Evolutionary conservation across 2,888 invertebrate genomes (phyloP).

Genomic region (Laspeyria flexula): DNA sequence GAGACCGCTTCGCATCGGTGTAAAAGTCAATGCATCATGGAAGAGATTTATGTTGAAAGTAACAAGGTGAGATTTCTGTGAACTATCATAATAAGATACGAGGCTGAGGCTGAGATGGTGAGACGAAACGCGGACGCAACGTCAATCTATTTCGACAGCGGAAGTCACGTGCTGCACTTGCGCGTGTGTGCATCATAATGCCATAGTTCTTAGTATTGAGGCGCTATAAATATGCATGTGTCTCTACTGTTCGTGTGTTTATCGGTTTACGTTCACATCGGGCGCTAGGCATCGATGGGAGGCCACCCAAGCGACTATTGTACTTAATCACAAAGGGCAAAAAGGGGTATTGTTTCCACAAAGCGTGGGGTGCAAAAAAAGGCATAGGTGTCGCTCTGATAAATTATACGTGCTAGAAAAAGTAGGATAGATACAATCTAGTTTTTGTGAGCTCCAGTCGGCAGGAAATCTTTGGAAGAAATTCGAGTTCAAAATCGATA

Average conservation of each 20-base stretch:
- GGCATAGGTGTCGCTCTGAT: constrained; percentile 64
- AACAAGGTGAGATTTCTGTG: constrained; percentile 27
- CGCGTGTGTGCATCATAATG: constrained; percentile 69
- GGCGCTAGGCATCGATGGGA: constrained; percentile 40
- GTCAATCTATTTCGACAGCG: constrained; percentile 73
- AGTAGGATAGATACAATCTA: constrained; percentile 1
- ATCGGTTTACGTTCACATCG: constrained; percentile 48
- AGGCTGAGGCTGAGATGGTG: constrained; percentile 3
- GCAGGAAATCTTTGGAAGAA: constrained; percentile 8
- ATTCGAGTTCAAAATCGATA: constrained; percentile 24
- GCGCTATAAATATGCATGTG: constrained; percentile 70
- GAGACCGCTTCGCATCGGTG: not conserved
- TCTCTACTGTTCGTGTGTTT: constrained; percentile 44
- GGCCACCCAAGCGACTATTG: constrained; percentile 73
- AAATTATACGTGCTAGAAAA: constrained; percentile 44
- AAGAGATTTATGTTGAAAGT: not conserved
- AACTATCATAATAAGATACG: constrained; percentile 21
- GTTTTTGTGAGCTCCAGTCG: not conserved
- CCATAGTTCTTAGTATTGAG: constrained; percentile 72
- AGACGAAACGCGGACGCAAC: constrained; percentile 45
- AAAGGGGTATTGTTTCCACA: constrained; percentile 62
- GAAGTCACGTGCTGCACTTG: constrained; percentile 73
- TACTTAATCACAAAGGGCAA: constrained; percentile 57
- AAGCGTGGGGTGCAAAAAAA: constrained; percentile 51
- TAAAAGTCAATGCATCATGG: not conserved